Conservation (phyloP, 2,888 invertebrate genomes). For the Ptychoptera contaminata region DNA sequence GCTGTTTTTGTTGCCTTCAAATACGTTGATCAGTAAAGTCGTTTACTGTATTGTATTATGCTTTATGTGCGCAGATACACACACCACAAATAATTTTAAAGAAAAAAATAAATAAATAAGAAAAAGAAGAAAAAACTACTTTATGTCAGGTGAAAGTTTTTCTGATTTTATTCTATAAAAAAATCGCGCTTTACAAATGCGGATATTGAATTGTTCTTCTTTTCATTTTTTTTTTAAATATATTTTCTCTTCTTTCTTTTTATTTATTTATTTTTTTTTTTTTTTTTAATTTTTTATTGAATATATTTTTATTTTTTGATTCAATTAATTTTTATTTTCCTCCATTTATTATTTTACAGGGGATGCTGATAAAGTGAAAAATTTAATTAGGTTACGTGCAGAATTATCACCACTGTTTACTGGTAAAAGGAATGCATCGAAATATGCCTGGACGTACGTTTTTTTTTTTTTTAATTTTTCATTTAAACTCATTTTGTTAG, state of each 20-base stretch:
- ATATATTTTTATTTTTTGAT: neutral
- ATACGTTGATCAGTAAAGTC: too few species aligned
- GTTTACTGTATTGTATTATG: too few species aligned
- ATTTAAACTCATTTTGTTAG: conserved; percentile 1
- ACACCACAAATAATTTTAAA: too few species aligned
- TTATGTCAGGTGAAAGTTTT: too few species aligned
- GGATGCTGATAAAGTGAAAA: conserved; percentile 34
- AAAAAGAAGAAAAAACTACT: too few species aligned
- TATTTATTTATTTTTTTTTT: neutral
- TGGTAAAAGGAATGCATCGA: conserved; percentile 32
- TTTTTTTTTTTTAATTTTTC: conserved; percentile 9
- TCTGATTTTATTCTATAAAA: too few species aligned
- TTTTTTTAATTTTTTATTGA: neutral
- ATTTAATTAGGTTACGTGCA: conserved; percentile 30
- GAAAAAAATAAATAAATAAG: too few species aligned
- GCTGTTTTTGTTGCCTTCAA: too few species aligned
- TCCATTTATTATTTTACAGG: conserved; percentile 17
- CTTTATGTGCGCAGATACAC: too few species aligned
- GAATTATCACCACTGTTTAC: conserved; percentile 32
- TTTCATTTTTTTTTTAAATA: neutral
- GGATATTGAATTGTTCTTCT: neutral
- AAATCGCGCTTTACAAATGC: too few species aligned
- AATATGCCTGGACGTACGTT: conserved; percentile 35
- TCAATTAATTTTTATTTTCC: neutral
- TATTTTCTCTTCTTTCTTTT: neutral